Percentiles rank a stretch among this genome's conserved stretches.
Conservation (phyloP, 37 sponge, comb jelly and placozoan genomes). For the Lycopodina hypogea region DNA sequence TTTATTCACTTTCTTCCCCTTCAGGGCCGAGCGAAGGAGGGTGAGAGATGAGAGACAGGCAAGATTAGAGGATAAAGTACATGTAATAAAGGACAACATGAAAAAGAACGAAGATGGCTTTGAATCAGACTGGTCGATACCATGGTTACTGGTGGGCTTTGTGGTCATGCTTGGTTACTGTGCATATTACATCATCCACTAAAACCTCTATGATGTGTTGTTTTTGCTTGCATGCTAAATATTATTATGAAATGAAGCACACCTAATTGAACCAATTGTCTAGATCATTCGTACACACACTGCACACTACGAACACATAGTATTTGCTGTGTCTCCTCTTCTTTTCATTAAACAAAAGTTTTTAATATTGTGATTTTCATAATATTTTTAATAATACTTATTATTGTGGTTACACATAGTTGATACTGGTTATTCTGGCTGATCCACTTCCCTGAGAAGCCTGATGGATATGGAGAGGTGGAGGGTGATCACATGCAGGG, state of each 20-base stretch:
- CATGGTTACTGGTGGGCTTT: slow-evolving; percentile 46
- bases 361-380: no score
- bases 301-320: no score
- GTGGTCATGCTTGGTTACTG: slow-evolving; percentile 45
- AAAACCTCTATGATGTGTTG: background rate
- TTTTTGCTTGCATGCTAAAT: background rate
- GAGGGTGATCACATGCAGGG: no score
- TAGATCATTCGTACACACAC: no score
- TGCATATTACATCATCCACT: slow-evolving; percentile 31
- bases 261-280: no score
- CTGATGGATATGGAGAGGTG: no score
- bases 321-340: no score
- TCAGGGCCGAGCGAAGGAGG: background rate
- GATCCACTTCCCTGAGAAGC: no score
- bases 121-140: slow-evolving; percentile 36
- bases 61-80: slow-evolving; percentile 27
- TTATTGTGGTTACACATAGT: no score
- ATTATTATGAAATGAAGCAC: background rate
- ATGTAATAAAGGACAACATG: slow-evolving; percentile 36
- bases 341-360: no score
- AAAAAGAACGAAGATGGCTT: slow-evolving; percentile 6
- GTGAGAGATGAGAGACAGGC: background rate
- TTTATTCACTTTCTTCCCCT: background rate
- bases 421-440: no score
- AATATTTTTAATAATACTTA: no score